Evolutionary conservation across 2,797 vertebrate genomes (phyloP).

Genomic region (Poecilia picta): DNA sequence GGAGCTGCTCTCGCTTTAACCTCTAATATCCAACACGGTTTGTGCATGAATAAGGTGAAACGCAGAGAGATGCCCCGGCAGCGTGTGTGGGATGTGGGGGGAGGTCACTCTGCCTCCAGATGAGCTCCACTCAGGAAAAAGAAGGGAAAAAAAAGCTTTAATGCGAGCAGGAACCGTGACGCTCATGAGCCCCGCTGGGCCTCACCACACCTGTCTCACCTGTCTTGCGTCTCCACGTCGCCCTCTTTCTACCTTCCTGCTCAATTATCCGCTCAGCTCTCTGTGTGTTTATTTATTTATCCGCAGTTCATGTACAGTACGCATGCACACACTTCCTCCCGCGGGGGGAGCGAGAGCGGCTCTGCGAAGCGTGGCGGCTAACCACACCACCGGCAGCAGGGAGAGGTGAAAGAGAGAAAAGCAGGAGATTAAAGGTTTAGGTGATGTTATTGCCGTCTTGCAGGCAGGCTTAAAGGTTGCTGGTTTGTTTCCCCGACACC

Average conservation of each 20-base stretch:
- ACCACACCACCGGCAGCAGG: constrained; percentile 81
- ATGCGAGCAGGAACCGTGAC: constrained; percentile 78
- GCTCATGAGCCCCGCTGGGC: constrained; percentile 92
- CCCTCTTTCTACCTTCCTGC: constrained; percentile 85
- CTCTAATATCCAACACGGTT: constrained; percentile 22
- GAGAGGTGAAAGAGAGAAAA: constrained; percentile 27
- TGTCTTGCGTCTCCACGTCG: constrained; percentile 78
- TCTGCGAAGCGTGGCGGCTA: constrained; percentile 86
- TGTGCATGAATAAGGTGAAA: constrained; percentile 45
- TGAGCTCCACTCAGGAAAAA: constrained; percentile 74
- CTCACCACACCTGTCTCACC: constrained; percentile 95
- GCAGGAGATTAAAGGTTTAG: constrained; percentile 69
- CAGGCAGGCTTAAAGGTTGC: constrained; percentile 60
- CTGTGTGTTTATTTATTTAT: constrained; percentile 94
- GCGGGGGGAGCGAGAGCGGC: constrained; percentile 73
- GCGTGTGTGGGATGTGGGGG: constrained; percentile 36
- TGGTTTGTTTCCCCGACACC: constrained; percentile 52
- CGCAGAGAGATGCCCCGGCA: background rate
- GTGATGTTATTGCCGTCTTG: constrained; percentile 24
- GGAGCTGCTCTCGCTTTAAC: constrained; percentile 46
- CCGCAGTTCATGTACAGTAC: constrained; percentile 91
- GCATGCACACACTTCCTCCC: constrained; percentile 88
- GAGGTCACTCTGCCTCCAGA: constrained; percentile 59
- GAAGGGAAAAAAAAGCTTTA: constrained; percentile 64
- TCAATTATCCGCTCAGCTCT: constrained; percentile 93